Evolutionary conservation across 2,113 vertebrate species (phyloP), one percentile per base, ranked within the genome.

Genomic region (Turnix velox): DNA sequence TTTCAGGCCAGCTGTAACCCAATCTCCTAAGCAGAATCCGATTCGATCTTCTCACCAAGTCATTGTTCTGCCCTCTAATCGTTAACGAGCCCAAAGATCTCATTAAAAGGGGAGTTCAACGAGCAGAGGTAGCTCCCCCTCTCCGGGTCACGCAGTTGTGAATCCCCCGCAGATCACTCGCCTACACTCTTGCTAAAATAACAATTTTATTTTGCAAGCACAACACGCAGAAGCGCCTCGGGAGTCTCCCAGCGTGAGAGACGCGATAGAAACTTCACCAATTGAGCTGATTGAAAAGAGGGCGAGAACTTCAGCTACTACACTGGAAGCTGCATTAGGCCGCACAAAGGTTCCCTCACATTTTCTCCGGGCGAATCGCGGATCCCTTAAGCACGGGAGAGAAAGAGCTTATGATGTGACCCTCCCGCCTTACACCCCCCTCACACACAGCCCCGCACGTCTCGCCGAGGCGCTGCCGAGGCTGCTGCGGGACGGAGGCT

Each of bases 361-460:
- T 6, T n/a, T 20, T 8, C 20, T 5, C 24, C 59, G 0, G 24
- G 66, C n/a, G 19, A 7, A 69, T 42, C 66, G 17, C 7, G 25
- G 25, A 19, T 4, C 1, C 0, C 15, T 18, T 5, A 4, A 22
- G 4, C 14, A 0, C 27, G 6, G 18, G 14, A 30, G 10, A 2
- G 14, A 17, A 55, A 45, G 9, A 18, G 15, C n/a, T 37, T 19
- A 4, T 8, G 25, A 2, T 7, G n/a, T 0, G n/a, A 22, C 8
- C 8, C 52, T 13, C 20, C 25, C 33, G 18, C 3, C 2, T 28
- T n/a, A 14, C 37, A 12, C 14, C 51, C 16, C 4, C 0, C 16
- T 7, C n/a, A 18, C 12, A 9, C 14, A 2, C 16, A 15, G 30
- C 62, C 46, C 22, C 9, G 20, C 2, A 0, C 28, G 14, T 18